Conservation (phyloP, 2,888 invertebrate species). For the Alviniconcha strummeri region DNA sequence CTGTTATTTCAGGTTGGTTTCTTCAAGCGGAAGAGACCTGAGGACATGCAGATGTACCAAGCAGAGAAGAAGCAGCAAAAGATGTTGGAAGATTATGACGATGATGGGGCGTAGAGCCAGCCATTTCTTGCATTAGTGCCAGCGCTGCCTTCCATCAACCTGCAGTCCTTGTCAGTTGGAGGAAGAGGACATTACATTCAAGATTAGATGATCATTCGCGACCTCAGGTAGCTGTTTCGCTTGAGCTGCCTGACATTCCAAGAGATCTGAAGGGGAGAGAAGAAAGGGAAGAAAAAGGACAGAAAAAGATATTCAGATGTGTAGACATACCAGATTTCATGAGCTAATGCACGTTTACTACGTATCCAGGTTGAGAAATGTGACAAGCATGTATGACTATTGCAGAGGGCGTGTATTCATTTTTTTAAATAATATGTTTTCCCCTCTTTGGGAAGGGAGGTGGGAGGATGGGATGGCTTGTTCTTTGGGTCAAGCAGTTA, state of each 20-base stretch:
- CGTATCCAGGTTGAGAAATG: neutral
- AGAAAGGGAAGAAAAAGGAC: neutral
- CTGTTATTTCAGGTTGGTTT: conserved; percentile 63
- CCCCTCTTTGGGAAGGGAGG: neutral
- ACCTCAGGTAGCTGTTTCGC: neutral
- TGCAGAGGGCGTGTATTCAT: too few relatives aligned
- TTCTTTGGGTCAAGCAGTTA: too few relatives aligned
- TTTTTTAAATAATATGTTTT: neutral
- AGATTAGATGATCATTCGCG: too few relatives aligned
- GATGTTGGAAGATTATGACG: conserved; percentile 42
- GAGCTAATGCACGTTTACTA: too few relatives aligned
- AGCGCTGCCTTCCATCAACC: neutral
- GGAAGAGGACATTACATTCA: neutral
- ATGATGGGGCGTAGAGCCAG: conserved; percentile 9
- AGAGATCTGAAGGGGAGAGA: neutral
- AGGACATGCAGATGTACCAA: conserved; percentile 61
- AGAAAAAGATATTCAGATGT: too few relatives aligned
- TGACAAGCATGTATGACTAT: neutral
- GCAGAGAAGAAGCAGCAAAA: conserved; percentile 62
- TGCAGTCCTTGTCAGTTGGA: neutral
- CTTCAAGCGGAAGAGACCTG: conserved; percentile 65
- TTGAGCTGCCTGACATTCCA: neutral
- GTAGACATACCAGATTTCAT: too few relatives aligned
- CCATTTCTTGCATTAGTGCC: neutral
- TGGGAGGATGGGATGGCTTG: too few relatives aligned